These are phyloP conservation scores for Octopus bimaculoides DNA, from an alignment of 1,140 invertebrate genomes.

Conservation along the genomic window DNA sequence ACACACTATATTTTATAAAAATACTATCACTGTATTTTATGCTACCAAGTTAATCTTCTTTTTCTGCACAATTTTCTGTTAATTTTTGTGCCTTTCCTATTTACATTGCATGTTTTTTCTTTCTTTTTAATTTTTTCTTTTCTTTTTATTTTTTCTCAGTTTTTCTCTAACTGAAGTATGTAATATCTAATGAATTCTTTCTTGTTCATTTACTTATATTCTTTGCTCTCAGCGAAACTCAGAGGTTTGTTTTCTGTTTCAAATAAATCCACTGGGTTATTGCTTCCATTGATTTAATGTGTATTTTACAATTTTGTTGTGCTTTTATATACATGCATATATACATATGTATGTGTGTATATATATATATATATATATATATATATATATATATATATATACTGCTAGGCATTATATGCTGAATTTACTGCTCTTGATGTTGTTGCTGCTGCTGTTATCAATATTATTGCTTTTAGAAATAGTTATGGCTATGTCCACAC, in stretches of 20 bases:
- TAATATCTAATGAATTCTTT: neutral
- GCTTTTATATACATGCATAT: neutral
- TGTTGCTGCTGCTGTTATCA: too few species aligned
- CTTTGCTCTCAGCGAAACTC: neutral
- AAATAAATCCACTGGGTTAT: conserved; percentile 1
- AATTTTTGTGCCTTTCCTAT: neutral
- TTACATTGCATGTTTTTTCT: neutral
- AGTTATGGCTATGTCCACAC: too few species aligned
- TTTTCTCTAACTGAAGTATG: neutral
- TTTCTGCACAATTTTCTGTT: too few species aligned
- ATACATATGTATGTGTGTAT: neutral
- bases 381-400: too few species aligned
- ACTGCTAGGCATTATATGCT: too few species aligned
- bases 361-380: neutral
- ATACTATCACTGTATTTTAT: too few species aligned
- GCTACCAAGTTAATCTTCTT: too few species aligned
- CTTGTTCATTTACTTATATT: neutral
- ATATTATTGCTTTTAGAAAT: too few species aligned
- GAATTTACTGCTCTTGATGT: too few species aligned
- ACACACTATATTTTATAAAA: too few species aligned
- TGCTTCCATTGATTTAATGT: neutral
- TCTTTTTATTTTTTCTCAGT: neutral
- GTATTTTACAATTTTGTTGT: neutral
- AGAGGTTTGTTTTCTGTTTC: neutral
- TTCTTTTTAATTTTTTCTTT: neutral